Percentiles rank a stretch among this genome's conserved stretches.
These are phyloP conservation scores for Drosophila repleta DNA, from an alignment of 1,140 invertebrate genomes.

Conservation along the genomic window DNA sequence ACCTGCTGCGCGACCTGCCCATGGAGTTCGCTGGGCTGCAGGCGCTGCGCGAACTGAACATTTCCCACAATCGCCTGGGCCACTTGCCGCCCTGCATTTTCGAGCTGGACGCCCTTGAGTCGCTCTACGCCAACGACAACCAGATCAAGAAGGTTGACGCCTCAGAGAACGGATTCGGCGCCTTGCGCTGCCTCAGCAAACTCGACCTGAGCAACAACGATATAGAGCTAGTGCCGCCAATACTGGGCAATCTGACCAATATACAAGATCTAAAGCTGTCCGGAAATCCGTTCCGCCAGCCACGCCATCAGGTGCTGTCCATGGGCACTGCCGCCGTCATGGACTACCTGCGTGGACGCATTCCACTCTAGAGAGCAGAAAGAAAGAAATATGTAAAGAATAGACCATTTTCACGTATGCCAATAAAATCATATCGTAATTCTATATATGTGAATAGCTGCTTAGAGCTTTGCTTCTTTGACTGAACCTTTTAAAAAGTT, in stretches of 20 bases:
- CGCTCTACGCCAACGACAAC: slow-evolving; percentile 85
- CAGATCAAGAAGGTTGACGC: slow-evolving; percentile 89
- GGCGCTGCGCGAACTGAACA: slow-evolving; percentile 37
- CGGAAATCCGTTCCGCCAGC: slow-evolving; percentile 94
- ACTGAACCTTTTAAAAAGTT: too few relatives aligned
- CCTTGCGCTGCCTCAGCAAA: slow-evolving; percentile 87
- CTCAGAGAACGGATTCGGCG: slow-evolving; percentile 86
- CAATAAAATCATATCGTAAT: slow-evolving; percentile 8
- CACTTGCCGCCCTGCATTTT: slow-evolving; percentile 51
- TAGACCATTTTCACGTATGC: neutral
- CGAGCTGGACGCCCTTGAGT: slow-evolving; percentile 36
- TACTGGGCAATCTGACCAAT: slow-evolving; percentile 91
- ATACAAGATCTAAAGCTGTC: slow-evolving; percentile 88
- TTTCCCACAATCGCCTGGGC: slow-evolving; percentile 57
- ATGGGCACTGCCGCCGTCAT: slow-evolving; percentile 92
- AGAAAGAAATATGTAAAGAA: neutral
- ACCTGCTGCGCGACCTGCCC: slow-evolving; percentile 51
- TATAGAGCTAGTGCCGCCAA: slow-evolving; percentile 90
- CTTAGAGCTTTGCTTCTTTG: too few relatives aligned
- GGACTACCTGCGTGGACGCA: slow-evolving; percentile 91
- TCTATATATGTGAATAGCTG: too few relatives aligned
- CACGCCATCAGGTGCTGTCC: slow-evolving; percentile 90
- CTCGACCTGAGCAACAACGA: slow-evolving; percentile 93
- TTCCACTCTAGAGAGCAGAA: slow-evolving; percentile 85
- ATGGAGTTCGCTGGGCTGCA: slow-evolving; percentile 50